Base-by-base conservation (phyloP, 2,797 vertebrate species). In the Streptopelia turtur region DNA sequence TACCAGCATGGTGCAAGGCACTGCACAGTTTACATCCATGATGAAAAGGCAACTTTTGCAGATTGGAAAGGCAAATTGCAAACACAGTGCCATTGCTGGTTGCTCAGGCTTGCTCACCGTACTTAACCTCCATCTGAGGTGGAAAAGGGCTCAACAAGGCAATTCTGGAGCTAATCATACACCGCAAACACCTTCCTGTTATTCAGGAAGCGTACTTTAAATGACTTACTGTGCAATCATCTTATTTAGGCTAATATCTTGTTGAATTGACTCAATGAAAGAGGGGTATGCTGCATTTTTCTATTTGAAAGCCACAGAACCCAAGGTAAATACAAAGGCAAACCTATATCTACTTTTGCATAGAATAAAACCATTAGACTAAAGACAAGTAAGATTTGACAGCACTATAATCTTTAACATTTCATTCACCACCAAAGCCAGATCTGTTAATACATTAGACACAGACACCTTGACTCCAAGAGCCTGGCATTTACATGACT, bases 21-120 rank as follows among this genome's bases (percentile, higher is more conserved):
- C 3, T 3, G 31, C 31, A 28, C 0, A 0, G 39, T 41, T 50
- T 41, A 33, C 0, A 0, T 5, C 14, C 4, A 9, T 2, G 10
- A 1, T 41, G 64, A 64, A 33, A 30, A 18, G 28, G 39, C 0
- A 10, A 11, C n/a, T 30, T 2, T 2, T 1, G 1, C 0, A 2
- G 35, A 53, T 0, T 4, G 21, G 15, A 39, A 65, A 69, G 15
- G 31, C 11, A 59, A 55, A 35, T 65, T 9, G 69, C 47, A 77
- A 74, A 52, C 28, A n/a, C 2, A 64, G 50, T 0, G 1, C 31
- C 75, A 41, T 16, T 64, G 35, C 69, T 72, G 71, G 57, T 13
- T 53, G 80, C 25, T 41, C 69, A 39, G n/a, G 55, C 1, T 3
- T 63, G 39, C 65, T 65, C 45, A 21, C 70, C 47, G 35, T 2